Percentiles rank a stretch among this genome's conserved stretches.
phyloP scores from a whole-genome alignment of 2,797 vertebrate genomes.

The Artibeus lituratus region DNA sequence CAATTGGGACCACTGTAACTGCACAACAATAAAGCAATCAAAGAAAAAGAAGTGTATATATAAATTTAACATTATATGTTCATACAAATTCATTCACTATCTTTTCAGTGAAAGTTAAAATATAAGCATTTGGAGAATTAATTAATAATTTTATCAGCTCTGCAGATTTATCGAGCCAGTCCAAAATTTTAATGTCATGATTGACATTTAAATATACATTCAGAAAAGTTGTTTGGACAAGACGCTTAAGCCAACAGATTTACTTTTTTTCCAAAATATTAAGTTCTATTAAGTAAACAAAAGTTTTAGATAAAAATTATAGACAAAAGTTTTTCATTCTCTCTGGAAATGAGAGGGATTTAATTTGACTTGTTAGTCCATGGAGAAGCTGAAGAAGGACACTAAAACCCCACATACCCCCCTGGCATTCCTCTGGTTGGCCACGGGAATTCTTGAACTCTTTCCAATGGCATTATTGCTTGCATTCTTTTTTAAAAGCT shows the following conservation, averaged over 20 bases:
- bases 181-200: neutral
- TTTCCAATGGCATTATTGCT: neutral
- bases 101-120: neutral
- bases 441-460: neutral
- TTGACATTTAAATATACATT: neutral
- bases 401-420: neutral
- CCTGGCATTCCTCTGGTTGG: too few species aligned
- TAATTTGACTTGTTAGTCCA: neutral
- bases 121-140: neutral
- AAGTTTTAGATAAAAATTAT: neutral
- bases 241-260: neutral
- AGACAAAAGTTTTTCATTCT: neutral
- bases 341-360: neutral
- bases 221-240: neutral
- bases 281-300: neutral
- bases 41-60: neutral
- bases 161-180: neutral
- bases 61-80: neutral
- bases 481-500: neutral
- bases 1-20: too few species aligned
- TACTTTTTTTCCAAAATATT: neutral
- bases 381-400: neutral
- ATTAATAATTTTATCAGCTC: neutral
- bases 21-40: too few species aligned
- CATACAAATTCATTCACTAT: neutral